Evolutionary conservation across 2,797 vertebrate genomes (phyloP).

Genomic region (Echeneis naucrates): DNA sequence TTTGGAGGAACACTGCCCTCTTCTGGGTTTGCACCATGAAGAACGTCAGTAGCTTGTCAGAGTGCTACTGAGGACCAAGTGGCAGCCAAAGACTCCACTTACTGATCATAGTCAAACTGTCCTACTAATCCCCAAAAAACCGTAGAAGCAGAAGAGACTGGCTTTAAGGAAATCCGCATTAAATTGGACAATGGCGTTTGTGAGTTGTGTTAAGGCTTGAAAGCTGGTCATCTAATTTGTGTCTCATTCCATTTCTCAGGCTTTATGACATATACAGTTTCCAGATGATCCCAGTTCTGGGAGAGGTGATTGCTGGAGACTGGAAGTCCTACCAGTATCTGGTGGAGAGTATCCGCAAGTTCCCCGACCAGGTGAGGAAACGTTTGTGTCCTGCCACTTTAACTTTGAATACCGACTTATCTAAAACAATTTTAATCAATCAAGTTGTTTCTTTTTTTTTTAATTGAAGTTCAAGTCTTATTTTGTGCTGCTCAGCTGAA

Average conservation of each 20-base stretch:
- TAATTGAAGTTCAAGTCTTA: background rate
- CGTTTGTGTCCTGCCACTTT: background rate
- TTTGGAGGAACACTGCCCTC: slow-evolving; percentile 37
- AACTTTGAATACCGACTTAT: background rate
- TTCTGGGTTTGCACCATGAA: slow-evolving; percentile 13
- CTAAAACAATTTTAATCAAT: background rate
- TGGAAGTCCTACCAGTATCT: slow-evolving; percentile 99
- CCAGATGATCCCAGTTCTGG: slow-evolving; percentile 96
- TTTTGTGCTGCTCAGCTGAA: background rate
- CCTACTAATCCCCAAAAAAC: too few relatives aligned
- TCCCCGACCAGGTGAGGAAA: slow-evolving; percentile 91
- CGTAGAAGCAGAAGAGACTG: too few relatives aligned
- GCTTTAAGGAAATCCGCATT: too few relatives aligned
- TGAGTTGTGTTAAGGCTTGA: background rate
- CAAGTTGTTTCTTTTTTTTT: background rate
- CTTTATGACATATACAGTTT: slow-evolving; percentile 96
- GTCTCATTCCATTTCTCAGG: slow-evolving; percentile 72
- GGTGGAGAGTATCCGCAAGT: slow-evolving; percentile 95
- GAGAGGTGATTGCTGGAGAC: slow-evolving; percentile 95
- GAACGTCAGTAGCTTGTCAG: background rate
- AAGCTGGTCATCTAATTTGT: background rate
- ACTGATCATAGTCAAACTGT: too few relatives aligned
- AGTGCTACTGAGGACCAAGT: too few relatives aligned
- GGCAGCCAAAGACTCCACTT: background rate
- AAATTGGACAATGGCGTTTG: background rate